Base-by-base conservation (phyloP, 1,140 invertebrate species). In the Saccostrea echinata region DNA sequence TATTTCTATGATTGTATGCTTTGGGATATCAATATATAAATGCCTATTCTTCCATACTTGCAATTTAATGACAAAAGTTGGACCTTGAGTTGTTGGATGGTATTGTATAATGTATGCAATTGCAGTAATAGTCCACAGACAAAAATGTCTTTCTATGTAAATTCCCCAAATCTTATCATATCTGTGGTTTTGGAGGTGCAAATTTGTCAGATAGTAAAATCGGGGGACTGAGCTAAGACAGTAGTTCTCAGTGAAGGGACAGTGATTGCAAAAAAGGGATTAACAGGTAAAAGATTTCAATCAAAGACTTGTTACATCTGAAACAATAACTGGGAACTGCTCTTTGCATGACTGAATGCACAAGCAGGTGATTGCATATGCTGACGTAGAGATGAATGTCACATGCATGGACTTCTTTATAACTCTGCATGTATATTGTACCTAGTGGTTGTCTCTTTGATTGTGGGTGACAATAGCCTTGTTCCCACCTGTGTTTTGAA, bases 401-500 rank as follows among this genome's bases (percentile, higher is more conserved):
- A n/a, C 18, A 76, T 76, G 11, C 68, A 30, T 76, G 24, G 33
- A 12, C 12, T 33, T 30, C 27, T 27, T 24, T n/a, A 27, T 71
- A 16, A 13, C 24, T 13, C 24, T 71, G 57, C 21, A 24, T 64
- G 68, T 76, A 76, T 76, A 76, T 76, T 76, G 68, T 76, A 76
- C 68, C 68, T 27, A 33, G 16, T 30, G 68, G 27, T 27, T 76
- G 68, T 76, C 27, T 3, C 11, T 76, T 76, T 76, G 68, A 76
- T 76, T 76, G 13, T 18, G 27, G 16, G 11, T 76, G 68, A 76
- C 68, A 76, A 76, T 76, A 12, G 43, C 27, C 27, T 27, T 76
- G 68, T 76, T 76, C 68, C 68, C 68, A 76, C 68, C 68, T 76
- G 68, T 76, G 68, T 76, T 76, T 33, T 11, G 30, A 76, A 30